phyloP scores from a whole-genome alignment of 2,113 vertebrate genomes.

The Ancistrus triradiatus region DNA sequence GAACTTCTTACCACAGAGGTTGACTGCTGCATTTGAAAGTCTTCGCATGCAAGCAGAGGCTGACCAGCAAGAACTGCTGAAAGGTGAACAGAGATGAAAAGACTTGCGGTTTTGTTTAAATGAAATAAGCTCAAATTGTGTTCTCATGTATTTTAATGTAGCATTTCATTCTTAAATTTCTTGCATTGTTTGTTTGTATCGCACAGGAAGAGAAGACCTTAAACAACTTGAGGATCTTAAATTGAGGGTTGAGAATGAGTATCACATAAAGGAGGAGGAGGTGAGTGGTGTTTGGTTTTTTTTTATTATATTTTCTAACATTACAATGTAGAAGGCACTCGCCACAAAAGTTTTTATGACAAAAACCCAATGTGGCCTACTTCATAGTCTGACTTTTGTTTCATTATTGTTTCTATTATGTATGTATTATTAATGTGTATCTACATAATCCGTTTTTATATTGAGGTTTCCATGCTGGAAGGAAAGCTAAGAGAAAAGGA shows the following conservation, averaged over 20 bases:
- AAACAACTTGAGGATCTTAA: slow-evolving; percentile 75
- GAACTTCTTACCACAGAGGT: slow-evolving; percentile 69
- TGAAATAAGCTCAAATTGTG: too few species aligned
- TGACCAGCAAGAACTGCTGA: slow-evolving; percentile 76
- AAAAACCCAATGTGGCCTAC: too few species aligned
- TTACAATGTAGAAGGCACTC: not conserved
- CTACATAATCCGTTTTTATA: not conserved
- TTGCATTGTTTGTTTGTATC: slow-evolving; percentile 30
- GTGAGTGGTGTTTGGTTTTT: slow-evolving; percentile 55
- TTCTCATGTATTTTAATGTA: not conserved
- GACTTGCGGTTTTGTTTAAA: not conserved
- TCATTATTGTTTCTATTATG: slow-evolving; percentile 23
- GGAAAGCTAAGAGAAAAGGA: slow-evolving; percentile 69
- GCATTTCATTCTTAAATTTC: too few species aligned
- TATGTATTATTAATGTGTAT: not conserved
- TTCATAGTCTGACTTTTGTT: not conserved
- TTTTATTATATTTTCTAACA: not conserved
- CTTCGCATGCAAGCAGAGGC: slow-evolving; percentile 77
- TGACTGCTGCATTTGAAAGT: slow-evolving; percentile 79
- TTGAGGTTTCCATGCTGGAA: slow-evolving; percentile 73
- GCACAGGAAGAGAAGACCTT: slow-evolving; percentile 78
- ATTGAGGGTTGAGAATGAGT: slow-evolving; percentile 70
- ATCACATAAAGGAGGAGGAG: slow-evolving; percentile 75
- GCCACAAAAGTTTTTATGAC: too few species aligned
- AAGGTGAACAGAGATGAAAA: slow-evolving; percentile 59